A percentile compares a stretch with the other conserved stretches of the same genome.
These are phyloP conservation scores for Apaloderma vittatum DNA, from an alignment of 2,113 vertebrate species.

Conservation along the genomic window DNA sequence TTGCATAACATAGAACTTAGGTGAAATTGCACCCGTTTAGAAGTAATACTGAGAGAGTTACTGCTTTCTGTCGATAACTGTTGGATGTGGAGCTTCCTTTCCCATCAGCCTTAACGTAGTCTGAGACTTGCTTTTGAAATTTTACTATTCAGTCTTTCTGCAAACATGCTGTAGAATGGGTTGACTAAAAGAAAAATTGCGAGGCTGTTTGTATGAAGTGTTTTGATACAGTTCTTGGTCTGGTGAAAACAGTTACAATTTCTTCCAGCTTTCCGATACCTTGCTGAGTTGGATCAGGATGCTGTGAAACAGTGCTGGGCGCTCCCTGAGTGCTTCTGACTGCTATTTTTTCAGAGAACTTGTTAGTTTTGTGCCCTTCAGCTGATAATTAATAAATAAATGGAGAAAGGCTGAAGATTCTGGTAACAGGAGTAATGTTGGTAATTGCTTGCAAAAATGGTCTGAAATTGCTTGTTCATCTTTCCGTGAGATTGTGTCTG, in stretches of 20 bases:
- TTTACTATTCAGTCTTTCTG: neutral
- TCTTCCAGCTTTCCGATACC: neutral
- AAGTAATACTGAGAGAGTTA: neutral
- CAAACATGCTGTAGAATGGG: fast-evolving
- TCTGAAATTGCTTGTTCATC: neutral
- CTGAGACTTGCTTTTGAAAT: neutral
- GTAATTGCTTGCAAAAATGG: neutral
- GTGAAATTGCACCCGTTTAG: neutral
- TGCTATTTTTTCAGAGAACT: neutral
- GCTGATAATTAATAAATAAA: neutral
- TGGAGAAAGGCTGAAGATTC: neutral
- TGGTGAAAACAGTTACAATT: neutral
- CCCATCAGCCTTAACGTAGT: neutral
- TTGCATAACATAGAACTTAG: neutral
- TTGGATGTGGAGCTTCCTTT: neutral
- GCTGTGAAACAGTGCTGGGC: neutral
- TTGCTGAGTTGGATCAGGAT: neutral
- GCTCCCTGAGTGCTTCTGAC: neutral
- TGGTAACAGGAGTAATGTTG: neutral
- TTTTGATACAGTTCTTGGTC: neutral
- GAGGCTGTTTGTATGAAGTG: neutral
- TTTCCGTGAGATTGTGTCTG: neutral
- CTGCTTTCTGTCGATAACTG: neutral
- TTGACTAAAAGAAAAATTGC: neutral
- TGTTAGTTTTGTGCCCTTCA: neutral